phyloP scores from a whole-genome alignment of 2,113 vertebrate genomes.

The Passerina amoena region DNA sequence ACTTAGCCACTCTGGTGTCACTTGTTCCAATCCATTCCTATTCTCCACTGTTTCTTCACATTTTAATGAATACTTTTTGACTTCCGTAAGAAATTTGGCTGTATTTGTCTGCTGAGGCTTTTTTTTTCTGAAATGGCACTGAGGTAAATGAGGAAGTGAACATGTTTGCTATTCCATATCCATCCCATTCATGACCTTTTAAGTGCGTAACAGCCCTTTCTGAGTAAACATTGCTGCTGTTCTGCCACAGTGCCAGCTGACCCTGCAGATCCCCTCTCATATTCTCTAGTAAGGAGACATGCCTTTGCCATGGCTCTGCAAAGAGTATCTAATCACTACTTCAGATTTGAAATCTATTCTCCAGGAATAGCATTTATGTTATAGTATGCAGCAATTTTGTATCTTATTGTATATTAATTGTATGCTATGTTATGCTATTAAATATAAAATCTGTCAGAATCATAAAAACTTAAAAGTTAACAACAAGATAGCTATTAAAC shows the following conservation, averaged over 20 bases:
- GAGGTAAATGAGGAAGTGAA: not conserved
- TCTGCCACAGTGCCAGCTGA: not conserved
- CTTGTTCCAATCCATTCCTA: not conserved
- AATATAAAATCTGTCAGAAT: not conserved
- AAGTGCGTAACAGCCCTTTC: not conserved
- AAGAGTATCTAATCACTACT: not conserved
- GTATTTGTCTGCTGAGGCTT: not conserved
- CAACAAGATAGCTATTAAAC: not conserved
- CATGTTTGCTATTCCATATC: not conserved
- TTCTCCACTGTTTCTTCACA: not conserved
- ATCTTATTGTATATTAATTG: not conserved
- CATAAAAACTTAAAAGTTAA: not conserved
- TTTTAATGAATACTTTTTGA: not conserved
- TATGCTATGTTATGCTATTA: not conserved
- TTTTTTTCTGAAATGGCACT: not conserved
- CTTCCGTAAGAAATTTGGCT: not conserved
- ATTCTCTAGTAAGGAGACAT: not conserved
- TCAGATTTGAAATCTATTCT: not conserved
- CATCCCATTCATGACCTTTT: not conserved
- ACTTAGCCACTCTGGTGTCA: not conserved
- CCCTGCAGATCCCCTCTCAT: not conserved
- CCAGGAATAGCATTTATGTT: not conserved
- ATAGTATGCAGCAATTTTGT: accelerated
- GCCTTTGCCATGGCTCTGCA: not conserved
- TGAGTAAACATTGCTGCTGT: not conserved